These are phyloP conservation scores for Onchidella celtica DNA, from an alignment of 2,888 invertebrate species.

Conservation along the genomic window DNA sequence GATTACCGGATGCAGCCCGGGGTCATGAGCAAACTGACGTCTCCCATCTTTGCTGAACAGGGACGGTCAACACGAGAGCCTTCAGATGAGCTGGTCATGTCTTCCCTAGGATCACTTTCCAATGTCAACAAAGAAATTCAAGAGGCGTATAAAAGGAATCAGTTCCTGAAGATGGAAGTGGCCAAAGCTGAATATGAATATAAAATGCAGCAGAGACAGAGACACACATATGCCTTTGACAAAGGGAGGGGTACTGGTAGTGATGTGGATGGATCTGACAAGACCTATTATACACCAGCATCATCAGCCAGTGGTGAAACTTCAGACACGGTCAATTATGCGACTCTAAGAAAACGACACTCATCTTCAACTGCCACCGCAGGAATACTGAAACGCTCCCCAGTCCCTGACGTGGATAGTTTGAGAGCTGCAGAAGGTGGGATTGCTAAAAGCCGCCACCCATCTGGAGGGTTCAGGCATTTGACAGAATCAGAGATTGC, in stretches of 20 bases:
- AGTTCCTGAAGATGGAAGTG: conserved; percentile 7
- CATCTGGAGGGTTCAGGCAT: background rate
- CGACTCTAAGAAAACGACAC: conserved; percentile 12
- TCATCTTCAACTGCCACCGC: background rate
- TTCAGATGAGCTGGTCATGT: background rate
- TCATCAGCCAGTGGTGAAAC: background rate
- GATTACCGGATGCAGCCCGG: background rate
- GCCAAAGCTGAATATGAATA: conserved; percentile 16
- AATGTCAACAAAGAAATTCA: conserved; percentile 27
- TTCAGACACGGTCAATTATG: too few relatives aligned
- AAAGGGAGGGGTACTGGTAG: background rate
- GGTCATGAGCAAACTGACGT: background rate
- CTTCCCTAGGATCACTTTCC: background rate
- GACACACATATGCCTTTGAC: conserved; percentile 19
- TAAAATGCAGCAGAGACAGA: conserved; percentile 17
- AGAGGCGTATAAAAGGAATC: background rate
- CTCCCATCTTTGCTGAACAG: conserved; percentile 2
- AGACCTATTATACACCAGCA: background rate
- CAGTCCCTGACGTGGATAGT: conserved; percentile 2
- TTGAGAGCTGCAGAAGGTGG: background rate
- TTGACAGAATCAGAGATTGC: conserved; percentile 2
- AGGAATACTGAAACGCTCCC: conserved; percentile 14
- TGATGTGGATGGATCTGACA: background rate
- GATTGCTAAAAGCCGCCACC: background rate
- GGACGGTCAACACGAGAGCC: background rate